A percentile compares a stretch with the other conserved stretches of the same genome.
Evolutionary conservation across 1,140 invertebrate genomes (phyloP).

Genomic region (Acromyrmex heyeri): DNA sequence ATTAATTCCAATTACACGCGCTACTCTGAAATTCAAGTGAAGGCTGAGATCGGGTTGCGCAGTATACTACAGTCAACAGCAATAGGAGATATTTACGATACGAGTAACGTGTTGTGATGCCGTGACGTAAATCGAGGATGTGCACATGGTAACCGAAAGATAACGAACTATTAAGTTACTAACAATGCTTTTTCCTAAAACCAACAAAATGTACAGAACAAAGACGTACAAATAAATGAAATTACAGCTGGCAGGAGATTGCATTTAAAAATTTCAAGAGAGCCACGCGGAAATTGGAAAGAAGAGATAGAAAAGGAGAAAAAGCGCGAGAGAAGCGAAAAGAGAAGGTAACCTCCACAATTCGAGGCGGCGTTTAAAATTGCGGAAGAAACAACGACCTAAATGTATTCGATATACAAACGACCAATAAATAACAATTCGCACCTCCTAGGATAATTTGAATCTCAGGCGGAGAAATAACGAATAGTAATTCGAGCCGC

Average conservation of each 20-base stretch:
- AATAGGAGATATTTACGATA: conserved; percentile 46
- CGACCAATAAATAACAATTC: conserved; percentile 57
- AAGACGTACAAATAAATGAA: conserved; percentile 34
- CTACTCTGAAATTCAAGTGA: conserved; percentile 61
- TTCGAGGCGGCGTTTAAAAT: conserved; percentile 36
- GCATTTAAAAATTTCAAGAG: conserved; percentile 54
- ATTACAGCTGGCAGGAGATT: conserved; percentile 19
- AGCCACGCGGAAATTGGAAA: conserved; percentile 4
- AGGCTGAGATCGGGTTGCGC: conserved; percentile 47
- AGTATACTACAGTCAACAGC: conserved; percentile 30
- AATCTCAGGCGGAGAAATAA: conserved; percentile 53
- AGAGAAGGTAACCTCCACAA: not conserved
- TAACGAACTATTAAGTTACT: conserved; percentile 21
- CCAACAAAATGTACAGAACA: not conserved
- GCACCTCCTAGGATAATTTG: conserved; percentile 55
- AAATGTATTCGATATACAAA: conserved; percentile 42
- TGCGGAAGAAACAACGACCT: conserved; percentile 38
- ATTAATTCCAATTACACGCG: conserved; percentile 69
- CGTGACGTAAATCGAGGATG: conserved; percentile 32
- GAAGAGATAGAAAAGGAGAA: too few species aligned
- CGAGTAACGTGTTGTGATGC: not conserved
- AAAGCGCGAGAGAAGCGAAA: not conserved
- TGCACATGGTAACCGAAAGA: not conserved
- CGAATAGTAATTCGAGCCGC: conserved; percentile 54
- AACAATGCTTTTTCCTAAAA: not conserved